Base-by-base conservation (phyloP, 1,140 invertebrate genomes). In the Platyscapa corneri region DNA sequence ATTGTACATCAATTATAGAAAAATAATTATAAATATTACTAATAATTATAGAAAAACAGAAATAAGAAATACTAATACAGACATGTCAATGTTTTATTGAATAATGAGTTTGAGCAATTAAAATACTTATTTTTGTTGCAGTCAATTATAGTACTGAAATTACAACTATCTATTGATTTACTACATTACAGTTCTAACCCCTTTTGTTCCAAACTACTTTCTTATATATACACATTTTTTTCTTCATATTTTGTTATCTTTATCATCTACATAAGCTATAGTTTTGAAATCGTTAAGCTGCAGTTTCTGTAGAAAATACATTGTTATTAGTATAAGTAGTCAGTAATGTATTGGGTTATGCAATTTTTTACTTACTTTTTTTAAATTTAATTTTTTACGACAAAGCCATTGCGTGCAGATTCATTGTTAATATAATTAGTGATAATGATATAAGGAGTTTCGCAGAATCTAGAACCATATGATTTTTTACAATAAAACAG, bases 301-400 rank as follows among this genome's bases (percentile, higher is more conserved):
- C 49, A 77, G 6, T 34, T 77, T 46, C 1, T 56, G n/a, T 56
- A 12, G 12, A 1, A 49, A 76, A 76, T 34, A 32, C 75, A 77
- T 77, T 56, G 49, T 56, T 77, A 77, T 77, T 77, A 77, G 14
- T 14, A 46, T 53, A 76, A 76, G 46, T 76, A 27, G 27, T 42
- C 42, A 27, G 37, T 76, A 49, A 49, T 32, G n/a, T 53, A 76
- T 49, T n/a, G 46, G 10, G 46, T 76, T 30, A 49, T 49, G 18
- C 23, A 18, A 72, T 37, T 60, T 60, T 60, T 27, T 23, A 60
- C 56, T 60, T 60, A 27, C 49, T 16, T 12, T 23, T 27, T 60
- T 60, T 60, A 23, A 5, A 60, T 2, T 10, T 60, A 60, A 5
- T 60, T 53, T 60, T 60, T 60, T 27, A 27, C 56, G 49, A 53